phyloP scores from a whole-genome alignment of 2,113 vertebrate genomes.

The Rhinichthys klamathensis region DNA sequence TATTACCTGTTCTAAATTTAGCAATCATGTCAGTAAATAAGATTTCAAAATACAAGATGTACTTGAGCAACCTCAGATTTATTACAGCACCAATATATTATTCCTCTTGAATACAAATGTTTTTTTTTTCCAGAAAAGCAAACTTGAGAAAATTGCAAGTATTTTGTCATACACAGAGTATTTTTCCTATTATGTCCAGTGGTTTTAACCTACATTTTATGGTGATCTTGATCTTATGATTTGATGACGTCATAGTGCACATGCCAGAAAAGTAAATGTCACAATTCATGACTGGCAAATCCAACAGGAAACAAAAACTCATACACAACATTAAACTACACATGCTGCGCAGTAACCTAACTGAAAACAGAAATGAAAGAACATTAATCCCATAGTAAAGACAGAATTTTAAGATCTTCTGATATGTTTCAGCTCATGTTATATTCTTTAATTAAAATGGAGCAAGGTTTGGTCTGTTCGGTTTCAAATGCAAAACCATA shows the following conservation, averaged over 20 bases:
- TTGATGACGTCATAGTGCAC: not conserved
- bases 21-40: not conserved
- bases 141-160: not conserved
- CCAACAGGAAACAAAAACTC: not conserved
- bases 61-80: slow-evolving; percentile 17
- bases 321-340: slow-evolving; percentile 5
- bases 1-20: not conserved
- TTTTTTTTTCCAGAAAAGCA: not conserved
- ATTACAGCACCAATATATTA: slow-evolving; percentile 42
- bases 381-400: not conserved
- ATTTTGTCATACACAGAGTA: not conserved
- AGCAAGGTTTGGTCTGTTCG: not conserved
- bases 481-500: slow-evolving; percentile 3
- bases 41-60: slow-evolving; percentile 3
- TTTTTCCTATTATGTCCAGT: not conserved
- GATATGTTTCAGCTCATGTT: not conserved
- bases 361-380: slow-evolving; percentile 7
- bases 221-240: not conserved
- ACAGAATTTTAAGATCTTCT: not conserved
- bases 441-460: not conserved
- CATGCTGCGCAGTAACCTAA: not conserved
- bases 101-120: slow-evolving; percentile 24
- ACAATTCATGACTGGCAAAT: not conserved
- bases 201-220: not conserved
- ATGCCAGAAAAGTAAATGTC: slow-evolving; percentile 13